Conservation (phyloP, 1,140 invertebrate species). For the Ctenoplectra terminalis region DNA sequence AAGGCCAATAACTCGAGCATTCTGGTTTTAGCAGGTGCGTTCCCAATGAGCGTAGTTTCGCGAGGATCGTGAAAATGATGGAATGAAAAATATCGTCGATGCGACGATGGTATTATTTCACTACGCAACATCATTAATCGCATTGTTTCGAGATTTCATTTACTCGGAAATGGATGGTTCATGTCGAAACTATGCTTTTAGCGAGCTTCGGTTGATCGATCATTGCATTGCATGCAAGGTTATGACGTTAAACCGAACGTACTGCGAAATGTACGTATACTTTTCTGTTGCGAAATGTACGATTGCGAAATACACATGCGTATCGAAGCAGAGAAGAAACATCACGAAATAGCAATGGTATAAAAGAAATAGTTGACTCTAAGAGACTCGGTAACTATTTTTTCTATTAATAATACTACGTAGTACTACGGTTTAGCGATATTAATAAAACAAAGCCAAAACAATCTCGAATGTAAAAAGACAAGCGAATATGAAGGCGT, state of each 20-base stretch:
- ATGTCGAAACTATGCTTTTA: neutral
- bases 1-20: slow-evolving; percentile 51
- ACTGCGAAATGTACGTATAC: neutral
- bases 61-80: neutral
- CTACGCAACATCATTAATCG: neutral
- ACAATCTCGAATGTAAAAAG: no score
- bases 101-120: neutral
- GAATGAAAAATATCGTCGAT: neutral
- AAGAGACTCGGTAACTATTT: neutral
- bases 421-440: neutral
- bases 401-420: no score
- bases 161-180: neutral
- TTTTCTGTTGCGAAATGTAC: neutral
- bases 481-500: no score
- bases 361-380: no score
- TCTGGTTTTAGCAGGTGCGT: slow-evolving; percentile 50
- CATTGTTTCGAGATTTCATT: neutral
- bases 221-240: neutral
- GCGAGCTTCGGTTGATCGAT: neutral
- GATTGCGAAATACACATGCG: neutral
- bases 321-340: neutral
- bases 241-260: neutral
- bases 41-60: slow-evolving; percentile 24
- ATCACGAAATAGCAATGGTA: neutral
- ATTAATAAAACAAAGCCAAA: neutral